These are phyloP conservation scores for Rhysida immarginata DNA, from an alignment of 1,140 invertebrate genomes.

Conservation along the genomic window DNA sequence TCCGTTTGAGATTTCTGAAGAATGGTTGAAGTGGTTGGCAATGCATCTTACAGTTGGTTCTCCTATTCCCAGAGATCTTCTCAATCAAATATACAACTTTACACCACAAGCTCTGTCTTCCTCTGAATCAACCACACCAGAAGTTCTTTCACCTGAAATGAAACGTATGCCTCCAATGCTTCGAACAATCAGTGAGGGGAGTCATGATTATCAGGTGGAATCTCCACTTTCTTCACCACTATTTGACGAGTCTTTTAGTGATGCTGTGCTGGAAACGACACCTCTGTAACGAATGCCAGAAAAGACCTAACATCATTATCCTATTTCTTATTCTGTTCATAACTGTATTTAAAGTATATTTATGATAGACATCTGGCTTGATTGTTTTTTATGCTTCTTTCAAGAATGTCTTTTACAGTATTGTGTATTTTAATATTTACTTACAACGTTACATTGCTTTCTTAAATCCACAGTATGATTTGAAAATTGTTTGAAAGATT, in stretches of 20 bases:
- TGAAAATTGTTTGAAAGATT: no score
- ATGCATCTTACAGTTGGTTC: slow-evolving; percentile 49
- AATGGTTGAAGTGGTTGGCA: slow-evolving; percentile 59
- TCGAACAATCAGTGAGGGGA: slow-evolving; percentile 33
- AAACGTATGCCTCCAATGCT: slow-evolving; percentile 21
- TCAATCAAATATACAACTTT: slow-evolving; percentile 60
- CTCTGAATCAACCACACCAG: slow-evolving; percentile 43
- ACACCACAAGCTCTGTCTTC: slow-evolving; percentile 25
- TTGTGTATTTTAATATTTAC: no score
- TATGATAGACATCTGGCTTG: no score
- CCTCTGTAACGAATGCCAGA: slow-evolving; percentile 9
- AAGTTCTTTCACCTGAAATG: slow-evolving; percentile 29
- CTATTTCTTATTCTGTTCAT: no score
- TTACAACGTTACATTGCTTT: no score
- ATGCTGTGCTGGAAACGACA: slow-evolving; percentile 2
- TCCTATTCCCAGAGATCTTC: slow-evolving; percentile 44
- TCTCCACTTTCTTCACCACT: slow-evolving; percentile 5
- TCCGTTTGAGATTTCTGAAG: slow-evolving; percentile 67
- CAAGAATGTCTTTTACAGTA: no score
- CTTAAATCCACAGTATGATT: no score
- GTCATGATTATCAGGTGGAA: slow-evolving; percentile 7
- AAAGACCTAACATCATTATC: no score
- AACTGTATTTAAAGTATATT: no score
- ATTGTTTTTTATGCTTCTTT: no score
- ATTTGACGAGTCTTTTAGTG: slow-evolving; percentile 5